Percentiles rank a stretch among this genome's conserved stretches.
Evolutionary conservation across 2,113 vertebrate genomes (phyloP).

Genomic region (Hiodon tergisus): DNA sequence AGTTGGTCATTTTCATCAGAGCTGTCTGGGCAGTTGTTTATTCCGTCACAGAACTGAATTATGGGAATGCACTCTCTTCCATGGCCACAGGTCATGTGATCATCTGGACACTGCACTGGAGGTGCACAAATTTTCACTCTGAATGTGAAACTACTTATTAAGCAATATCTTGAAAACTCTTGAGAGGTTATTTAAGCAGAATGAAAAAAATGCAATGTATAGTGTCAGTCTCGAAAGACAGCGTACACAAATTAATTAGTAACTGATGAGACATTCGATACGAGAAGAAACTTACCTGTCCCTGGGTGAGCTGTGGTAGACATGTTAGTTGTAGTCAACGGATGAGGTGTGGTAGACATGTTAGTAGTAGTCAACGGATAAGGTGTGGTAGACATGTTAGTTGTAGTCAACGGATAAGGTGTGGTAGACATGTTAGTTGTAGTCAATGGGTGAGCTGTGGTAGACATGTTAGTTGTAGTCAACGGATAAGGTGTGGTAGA

Average conservation of each 20-base stretch:
- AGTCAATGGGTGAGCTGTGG: too few species aligned
- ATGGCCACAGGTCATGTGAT: conserved; percentile 40
- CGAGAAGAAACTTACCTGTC: too few species aligned
- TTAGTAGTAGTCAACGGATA: background rate
- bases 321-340: background rate
- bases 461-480: too few species aligned
- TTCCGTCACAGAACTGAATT: conserved; percentile 52
- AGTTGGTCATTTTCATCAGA: conserved; percentile 47
- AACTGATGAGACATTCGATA: too few species aligned
- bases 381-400: background rate
- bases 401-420: too few species aligned
- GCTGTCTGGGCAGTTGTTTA: conserved; percentile 44
- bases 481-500: too few species aligned
- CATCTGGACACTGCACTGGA: conserved; percentile 42
- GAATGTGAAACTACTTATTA: background rate
- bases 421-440: too few species aligned
- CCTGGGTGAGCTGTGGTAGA: background rate
- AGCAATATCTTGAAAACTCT: background rate
- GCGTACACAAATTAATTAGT: too few species aligned
- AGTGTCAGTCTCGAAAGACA: too few species aligned
- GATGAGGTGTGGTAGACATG: background rate
- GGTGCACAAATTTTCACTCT: background rate
- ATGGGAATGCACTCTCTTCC: conserved; percentile 32
- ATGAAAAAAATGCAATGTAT: too few species aligned
- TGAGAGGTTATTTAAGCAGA: too few species aligned